These are phyloP conservation scores for Spodoptera littoralis DNA, from an alignment of 2,888 invertebrate species.

Conservation along the genomic window DNA sequence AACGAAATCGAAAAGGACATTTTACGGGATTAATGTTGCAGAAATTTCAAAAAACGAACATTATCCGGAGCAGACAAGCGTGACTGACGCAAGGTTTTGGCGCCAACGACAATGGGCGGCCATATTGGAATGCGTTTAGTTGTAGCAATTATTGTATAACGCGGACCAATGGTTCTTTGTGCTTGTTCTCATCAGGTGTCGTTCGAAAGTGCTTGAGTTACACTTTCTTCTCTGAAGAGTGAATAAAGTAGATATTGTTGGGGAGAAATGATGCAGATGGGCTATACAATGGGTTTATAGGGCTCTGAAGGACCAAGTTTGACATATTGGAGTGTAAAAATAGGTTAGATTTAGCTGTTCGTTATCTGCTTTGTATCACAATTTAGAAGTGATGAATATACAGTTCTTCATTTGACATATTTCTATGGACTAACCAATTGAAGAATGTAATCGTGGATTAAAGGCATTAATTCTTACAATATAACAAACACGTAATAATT, in stretches of 20 bases:
- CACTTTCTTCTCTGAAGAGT: constrained; percentile 45
- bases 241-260: constrained; percentile 18
- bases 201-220: constrained; percentile 40
- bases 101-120: constrained; percentile 52
- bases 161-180: constrained; percentile 41
- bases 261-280: constrained; percentile 15
- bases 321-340: too few species aligned
- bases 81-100: constrained; percentile 58
- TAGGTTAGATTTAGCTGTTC: too few species aligned
- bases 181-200: constrained; percentile 39
- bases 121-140: constrained; percentile 53
- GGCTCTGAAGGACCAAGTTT: background rate
- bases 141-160: constrained; percentile 43
- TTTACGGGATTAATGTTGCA: constrained; percentile 50
- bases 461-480: too few species aligned
- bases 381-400: too few species aligned
- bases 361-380: too few species aligned
- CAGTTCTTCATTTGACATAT: too few species aligned
- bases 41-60: constrained; percentile 43
- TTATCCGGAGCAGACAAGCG: constrained; percentile 42
- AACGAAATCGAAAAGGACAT: constrained; percentile 49
- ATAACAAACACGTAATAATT: too few species aligned
- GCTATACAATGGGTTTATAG: background rate
- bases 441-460: too few species aligned
- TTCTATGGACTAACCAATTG: too few species aligned